Evolutionary conservation across 2,113 vertebrate species (phyloP).

Genomic region (Phalacrocorax aristotelis): DNA sequence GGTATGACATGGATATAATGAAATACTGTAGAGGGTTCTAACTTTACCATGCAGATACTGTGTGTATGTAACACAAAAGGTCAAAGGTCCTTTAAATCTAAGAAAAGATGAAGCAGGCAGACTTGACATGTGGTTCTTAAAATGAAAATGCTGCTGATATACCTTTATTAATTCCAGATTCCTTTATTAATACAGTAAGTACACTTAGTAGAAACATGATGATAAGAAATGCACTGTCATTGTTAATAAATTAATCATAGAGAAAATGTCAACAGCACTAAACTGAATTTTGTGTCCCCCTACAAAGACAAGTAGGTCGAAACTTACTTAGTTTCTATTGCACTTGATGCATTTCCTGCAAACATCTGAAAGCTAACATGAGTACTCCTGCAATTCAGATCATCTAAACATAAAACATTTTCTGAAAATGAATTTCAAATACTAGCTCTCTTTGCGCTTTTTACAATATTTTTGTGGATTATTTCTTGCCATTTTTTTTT

Average conservation of each 20-base stretch:
- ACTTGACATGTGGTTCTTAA: background rate
- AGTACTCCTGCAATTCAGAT: background rate
- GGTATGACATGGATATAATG: background rate
- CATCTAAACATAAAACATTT: background rate
- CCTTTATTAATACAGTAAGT: background rate
- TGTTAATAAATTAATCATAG: background rate
- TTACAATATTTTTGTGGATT: background rate
- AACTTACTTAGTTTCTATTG: background rate
- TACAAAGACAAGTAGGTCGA: background rate
- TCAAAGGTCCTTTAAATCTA: background rate
- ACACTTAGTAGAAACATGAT: background rate
- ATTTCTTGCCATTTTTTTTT: background rate
- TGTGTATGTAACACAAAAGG: background rate
- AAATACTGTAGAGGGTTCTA: background rate
- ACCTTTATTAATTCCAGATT: background rate
- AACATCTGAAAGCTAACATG: background rate
- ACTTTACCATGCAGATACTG: background rate
- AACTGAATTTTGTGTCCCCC: background rate
- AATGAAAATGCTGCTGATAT: background rate
- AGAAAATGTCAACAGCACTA: background rate
- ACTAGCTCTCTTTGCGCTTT: background rate
- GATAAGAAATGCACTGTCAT: background rate
- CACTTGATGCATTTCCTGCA: background rate
- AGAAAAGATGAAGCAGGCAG: background rate
- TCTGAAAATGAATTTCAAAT: background rate